Evolutionary conservation across 2,888 invertebrate genomes (phyloP).

Genomic region (Anodontia alba): DNA sequence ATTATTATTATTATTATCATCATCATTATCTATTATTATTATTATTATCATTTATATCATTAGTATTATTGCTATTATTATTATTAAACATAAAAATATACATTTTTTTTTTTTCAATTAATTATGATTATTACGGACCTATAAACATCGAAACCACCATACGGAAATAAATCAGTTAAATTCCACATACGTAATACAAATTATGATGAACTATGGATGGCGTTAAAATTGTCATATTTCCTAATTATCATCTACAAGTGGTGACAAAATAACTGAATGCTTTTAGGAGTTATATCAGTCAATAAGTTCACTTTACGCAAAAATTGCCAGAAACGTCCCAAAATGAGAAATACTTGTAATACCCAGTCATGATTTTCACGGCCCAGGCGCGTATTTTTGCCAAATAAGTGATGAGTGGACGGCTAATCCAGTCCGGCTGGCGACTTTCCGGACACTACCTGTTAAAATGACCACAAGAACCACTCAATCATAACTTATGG

Average conservation of each 20-base stretch:
- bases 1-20: too few relatives aligned
- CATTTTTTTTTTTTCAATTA: too few relatives aligned
- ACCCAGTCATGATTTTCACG: constrained; percentile 38
- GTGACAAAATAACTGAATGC: constrained; percentile 10
- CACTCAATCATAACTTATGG: constrained; percentile 48
- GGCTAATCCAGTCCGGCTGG: constrained; percentile 39
- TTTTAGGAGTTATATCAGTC: background rate
- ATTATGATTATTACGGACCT: too few relatives aligned
- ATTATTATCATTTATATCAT: too few relatives aligned
- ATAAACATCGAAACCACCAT: too few relatives aligned
- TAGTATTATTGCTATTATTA: too few relatives aligned
- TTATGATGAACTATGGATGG: background rate
- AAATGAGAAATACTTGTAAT: constrained; percentile 32
- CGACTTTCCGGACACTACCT: constrained; percentile 56
- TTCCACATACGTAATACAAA: too few relatives aligned
- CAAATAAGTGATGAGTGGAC: constrained; percentile 37
- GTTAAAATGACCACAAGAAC: constrained; percentile 41
- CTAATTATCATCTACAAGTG: background rate
- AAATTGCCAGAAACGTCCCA: constrained; percentile 23
- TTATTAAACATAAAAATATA: too few relatives aligned
- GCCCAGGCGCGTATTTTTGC: constrained; percentile 33
- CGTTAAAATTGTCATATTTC: constrained; percentile 14
- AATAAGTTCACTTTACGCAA: background rate
- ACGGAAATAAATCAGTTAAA: too few relatives aligned
- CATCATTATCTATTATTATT: too few relatives aligned